Evolutionary conservation across 2,888 invertebrate genomes (phyloP).

Genomic region (Pherbina coryleti): DNA sequence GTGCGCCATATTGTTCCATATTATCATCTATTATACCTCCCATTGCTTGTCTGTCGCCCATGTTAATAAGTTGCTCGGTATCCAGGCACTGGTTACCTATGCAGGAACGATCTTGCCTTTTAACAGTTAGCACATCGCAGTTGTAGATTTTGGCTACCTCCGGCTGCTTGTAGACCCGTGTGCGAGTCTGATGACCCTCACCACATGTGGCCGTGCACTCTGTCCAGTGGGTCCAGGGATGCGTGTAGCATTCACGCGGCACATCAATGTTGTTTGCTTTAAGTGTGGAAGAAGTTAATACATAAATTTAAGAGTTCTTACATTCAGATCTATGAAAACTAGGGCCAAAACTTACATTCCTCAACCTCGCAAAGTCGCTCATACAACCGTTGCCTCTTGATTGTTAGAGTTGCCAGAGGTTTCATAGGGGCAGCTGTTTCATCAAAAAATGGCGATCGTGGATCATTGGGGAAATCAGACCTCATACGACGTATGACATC

Average conservation of each 20-base stretch:
- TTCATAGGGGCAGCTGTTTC: slow-evolving; percentile 81
- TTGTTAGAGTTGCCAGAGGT: slow-evolving; percentile 87
- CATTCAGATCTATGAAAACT: neutral
- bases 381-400: slow-evolving; percentile 84
- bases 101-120: slow-evolving; percentile 64
- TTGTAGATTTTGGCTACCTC: slow-evolving; percentile 60
- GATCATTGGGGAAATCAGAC: slow-evolving; percentile 86
- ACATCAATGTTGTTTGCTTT: slow-evolving; percentile 65
- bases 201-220: slow-evolving; percentile 71
- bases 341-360: slow-evolving; percentile 57
- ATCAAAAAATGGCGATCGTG: slow-evolving; percentile 92
- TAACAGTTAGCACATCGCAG: slow-evolving; percentile 54
- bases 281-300: slow-evolving; percentile 11
- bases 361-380: slow-evolving; percentile 79
- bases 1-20: neutral
- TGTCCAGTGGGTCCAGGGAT: slow-evolving; percentile 72
- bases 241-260: slow-evolving; percentile 65
- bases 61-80: slow-evolving; percentile 46
- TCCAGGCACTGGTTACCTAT: slow-evolving; percentile 61
- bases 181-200: slow-evolving; percentile 64
- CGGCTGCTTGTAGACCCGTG: slow-evolving; percentile 65
- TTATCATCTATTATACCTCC: too few species aligned
- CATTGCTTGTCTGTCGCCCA: neutral
- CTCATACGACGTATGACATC: slow-evolving; percentile 89
- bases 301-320: too few species aligned